Evolutionary conservation across 1,140 invertebrate genomes (phyloP).

Genomic region (Chironomus striatipennis): DNA sequence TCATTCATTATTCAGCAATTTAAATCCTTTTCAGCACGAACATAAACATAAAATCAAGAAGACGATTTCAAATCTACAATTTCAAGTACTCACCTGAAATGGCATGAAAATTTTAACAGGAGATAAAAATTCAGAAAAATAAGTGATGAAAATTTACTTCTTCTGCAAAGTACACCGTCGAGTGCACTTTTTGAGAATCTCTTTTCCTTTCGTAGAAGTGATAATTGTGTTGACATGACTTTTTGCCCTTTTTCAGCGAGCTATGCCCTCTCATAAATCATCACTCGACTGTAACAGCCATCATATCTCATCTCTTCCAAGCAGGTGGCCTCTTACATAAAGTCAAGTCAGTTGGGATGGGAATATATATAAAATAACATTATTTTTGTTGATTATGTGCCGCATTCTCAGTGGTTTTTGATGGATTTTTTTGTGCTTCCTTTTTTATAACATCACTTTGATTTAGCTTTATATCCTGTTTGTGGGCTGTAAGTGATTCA

Average conservation of each 20-base stretch:
- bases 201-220: not conserved
- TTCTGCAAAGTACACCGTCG: not conserved
- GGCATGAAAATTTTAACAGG: no score
- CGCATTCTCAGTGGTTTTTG: not conserved
- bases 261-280: not conserved
- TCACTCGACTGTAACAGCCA: not conserved
- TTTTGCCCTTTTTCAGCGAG: not conserved
- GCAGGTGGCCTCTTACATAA: no score
- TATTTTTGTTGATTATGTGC: not conserved
- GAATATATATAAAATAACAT: not conserved
- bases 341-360: no score
- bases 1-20: no score
- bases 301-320: no score
- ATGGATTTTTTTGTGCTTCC: not conserved
- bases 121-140: no score
- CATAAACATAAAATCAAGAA: no score
- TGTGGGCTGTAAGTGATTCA: not conserved
- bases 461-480: not conserved
- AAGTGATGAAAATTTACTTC: no score
- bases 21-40: no score
- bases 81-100: no score
- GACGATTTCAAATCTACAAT: no score
- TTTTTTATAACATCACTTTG: not conserved
- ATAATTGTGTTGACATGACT: slow-evolving; percentile 8
- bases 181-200: not conserved